Base-by-base conservation (phyloP, 2,113 vertebrate genomes). In the Nestor notabilis region DNA sequence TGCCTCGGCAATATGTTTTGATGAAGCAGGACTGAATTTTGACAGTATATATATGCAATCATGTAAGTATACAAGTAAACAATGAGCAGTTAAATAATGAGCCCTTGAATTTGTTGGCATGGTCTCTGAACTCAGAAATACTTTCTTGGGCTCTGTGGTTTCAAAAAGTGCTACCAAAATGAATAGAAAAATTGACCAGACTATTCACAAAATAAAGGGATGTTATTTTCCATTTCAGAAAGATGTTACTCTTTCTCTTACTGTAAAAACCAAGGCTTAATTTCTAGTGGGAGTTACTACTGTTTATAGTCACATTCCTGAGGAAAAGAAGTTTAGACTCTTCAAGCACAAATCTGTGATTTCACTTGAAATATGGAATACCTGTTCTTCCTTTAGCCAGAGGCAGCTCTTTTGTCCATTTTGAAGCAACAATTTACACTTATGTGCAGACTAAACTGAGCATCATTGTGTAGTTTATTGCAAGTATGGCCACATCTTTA, bases 31-130 rank as follows among this genome's bases (percentile, higher is more conserved):
- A 35, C 7, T 46, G 27, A 69, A 23, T 83, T 90, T 64, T 89
- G 2, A 1, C 75, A 72, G 41, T 52, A 9, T 46, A 1, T 41
- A 13, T 68, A 3, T 24, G 3, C 70, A 46, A 5, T 25, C 3
- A 25, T 74, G 47, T 58, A 70, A 44, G 17, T 17, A 27, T 70
- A 25, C 11, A 53, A 60, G 72, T 77, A 39, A 75, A 70, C 17
- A 79, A 49, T 4, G 21, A 82, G 2, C 24, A 13, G 29, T 47
- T 68, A 63, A 78, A 71, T 70, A 64, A 35, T 56, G n/a, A 91
- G 17, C 65, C 3, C 1, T 16, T 64, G 9, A 39, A 27, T 75
- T 72, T 53, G 17, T 41, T 68, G n/a, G 13, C 56, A 10, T 5
- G 9, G 24, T 61, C 37, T 89, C 20, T 75, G 61, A 79, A 39